Percentiles rank a stretch among this genome's conserved stretches.
These are phyloP conservation scores for Diceros bicornis DNA, from an alignment of 2,797 vertebrate genomes.

Conservation along the genomic window DNA sequence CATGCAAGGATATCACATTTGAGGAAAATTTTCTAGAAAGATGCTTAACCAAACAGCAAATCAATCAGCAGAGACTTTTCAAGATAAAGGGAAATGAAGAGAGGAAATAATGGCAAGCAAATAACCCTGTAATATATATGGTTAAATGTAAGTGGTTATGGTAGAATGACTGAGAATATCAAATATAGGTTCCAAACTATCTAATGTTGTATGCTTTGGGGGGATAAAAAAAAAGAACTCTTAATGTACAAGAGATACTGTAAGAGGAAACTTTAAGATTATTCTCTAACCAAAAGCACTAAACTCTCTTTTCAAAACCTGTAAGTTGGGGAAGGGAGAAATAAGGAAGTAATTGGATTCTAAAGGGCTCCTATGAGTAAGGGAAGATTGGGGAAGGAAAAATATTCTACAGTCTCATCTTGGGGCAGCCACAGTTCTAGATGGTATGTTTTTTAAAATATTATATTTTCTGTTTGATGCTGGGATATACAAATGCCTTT, in stretches of 20 bases:
- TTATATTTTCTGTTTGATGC: neutral
- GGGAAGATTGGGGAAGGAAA: neutral
- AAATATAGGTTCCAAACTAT: neutral
- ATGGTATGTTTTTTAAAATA: neutral
- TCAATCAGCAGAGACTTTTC: neutral
- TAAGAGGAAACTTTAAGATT: neutral
- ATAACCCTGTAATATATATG: neutral
- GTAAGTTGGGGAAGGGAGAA: neutral
- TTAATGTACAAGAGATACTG: neutral
- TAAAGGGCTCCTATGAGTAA: neutral
- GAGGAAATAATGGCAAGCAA: neutral
- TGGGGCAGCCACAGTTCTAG: neutral
- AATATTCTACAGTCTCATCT: neutral
- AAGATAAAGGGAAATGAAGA: neutral
- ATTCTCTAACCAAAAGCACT: neutral
- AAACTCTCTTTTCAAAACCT: slow-evolving; percentile 4
- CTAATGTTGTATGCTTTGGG: too few species aligned
- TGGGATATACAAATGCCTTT: neutral
- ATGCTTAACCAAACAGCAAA: neutral
- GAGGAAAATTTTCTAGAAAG: neutral
- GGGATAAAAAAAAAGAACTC: neutral
- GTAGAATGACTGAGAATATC: neutral
- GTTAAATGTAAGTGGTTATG: neutral
- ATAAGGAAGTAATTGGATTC: neutral
- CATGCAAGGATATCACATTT: neutral